Base-by-base conservation (phyloP, 2,113 vertebrate species). In the Pandion haliaetus region DNA sequence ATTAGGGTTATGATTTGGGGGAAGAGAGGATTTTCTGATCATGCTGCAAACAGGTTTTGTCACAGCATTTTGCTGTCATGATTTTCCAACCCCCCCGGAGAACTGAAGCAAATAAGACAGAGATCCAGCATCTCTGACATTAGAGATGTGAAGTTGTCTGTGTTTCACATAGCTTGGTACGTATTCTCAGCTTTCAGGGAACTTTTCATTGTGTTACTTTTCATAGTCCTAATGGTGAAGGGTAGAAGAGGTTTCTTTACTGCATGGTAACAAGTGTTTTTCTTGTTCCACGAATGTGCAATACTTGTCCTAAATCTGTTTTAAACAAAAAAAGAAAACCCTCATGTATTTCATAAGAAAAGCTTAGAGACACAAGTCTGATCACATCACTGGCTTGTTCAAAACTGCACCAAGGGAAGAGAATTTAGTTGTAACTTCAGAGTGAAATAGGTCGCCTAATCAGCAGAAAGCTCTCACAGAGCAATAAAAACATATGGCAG, bases 1-100 rank as follows among this genome's bases (percentile, higher is more conserved):
- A 76, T 95, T 82, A 69, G 69, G 73, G 61, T 89, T 91, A 91
- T 95, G 77, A 92, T 91, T 92, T 92, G 66, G 52, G 82, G 28
- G 21, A 88, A 90, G 69, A 78, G 65, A 52, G 63, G 63, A 44
- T 71, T 84, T 88, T 85, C 69, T 47, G 80, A 63, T 59, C 6
- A 6, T 76, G 61, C 57, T 84, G 28, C 78, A 57, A 72, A 72
- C 65, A 82, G 65, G 25, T 95, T 84, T 96, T 69, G 24, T 87
- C 73, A 34, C 13, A 88, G 52, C 29, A 47, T 86, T 92, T 93
- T 92, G 9, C 26, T 70, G 14, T 85, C 49, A 28, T 28, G 32
- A 62, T 87, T 85, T 95, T 91, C 83, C 23, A 70, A 5, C 7
- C 1, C 4, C 14, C 21, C 10, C 10, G 8, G 42, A 92, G 26